Evolutionary conservation across 1,140 invertebrate genomes (phyloP).

Genomic region (Heliconius melpomene): DNA sequence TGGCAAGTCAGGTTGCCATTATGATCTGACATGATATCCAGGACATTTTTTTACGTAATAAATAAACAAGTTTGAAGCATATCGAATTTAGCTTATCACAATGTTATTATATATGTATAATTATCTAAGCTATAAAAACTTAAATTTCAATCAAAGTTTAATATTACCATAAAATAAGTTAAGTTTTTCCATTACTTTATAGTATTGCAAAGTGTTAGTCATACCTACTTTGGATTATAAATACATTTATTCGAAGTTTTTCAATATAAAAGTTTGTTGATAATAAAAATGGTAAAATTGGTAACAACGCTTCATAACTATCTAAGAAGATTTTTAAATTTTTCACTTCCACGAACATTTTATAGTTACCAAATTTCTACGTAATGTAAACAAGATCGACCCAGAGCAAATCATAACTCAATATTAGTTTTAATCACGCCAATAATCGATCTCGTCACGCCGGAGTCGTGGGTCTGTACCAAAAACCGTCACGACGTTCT

Average conservation of each 20-base stretch:
- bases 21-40: not conserved
- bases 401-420: constrained; percentile 65
- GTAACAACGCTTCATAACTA: not conserved
- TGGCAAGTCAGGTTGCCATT: not conserved
- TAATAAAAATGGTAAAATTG: not conserved
- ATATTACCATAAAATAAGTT: not conserved
- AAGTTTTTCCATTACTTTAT: not conserved
- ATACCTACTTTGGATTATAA: not conserved
- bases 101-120: not conserved
- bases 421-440: constrained; percentile 75
- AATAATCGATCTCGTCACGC: constrained; percentile 71
- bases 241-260: not conserved
- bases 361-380: not conserved
- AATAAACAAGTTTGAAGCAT: not conserved
- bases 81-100: not conserved
- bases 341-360: constrained; percentile 5
- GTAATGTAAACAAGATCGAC: constrained; percentile 16
- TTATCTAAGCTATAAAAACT: not conserved
- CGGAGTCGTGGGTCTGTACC: constrained; percentile 44
- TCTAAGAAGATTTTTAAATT: not conserved
- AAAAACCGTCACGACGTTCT: constrained; percentile 55
- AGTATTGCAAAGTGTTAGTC: not conserved
- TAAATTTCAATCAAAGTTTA: not conserved
- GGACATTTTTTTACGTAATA: not conserved
- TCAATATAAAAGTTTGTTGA: not conserved